Percentiles rank a stretch among this genome's conserved stretches.
These are phyloP conservation scores for Oreochromis niloticus DNA, from an alignment of 2,113 vertebrate species.

Conservation along the genomic window DNA sequence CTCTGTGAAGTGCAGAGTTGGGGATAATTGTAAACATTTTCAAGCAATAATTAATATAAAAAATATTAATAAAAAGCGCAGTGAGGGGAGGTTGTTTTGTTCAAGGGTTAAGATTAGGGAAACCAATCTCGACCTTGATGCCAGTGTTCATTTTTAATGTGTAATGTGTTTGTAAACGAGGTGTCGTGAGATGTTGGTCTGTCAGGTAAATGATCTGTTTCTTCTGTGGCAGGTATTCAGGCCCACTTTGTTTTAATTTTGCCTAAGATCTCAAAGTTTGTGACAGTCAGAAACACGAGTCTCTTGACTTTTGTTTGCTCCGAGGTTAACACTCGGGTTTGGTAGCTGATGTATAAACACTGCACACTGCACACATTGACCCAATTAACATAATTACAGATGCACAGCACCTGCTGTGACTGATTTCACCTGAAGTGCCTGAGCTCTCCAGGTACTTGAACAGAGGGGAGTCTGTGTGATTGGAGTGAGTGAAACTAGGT, in stretches of 20 bases:
- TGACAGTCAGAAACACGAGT: not conserved
- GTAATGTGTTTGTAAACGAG: not conserved
- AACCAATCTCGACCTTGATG: not conserved
- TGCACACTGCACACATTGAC: constrained; percentile 16
- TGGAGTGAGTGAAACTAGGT: constrained; percentile 13
- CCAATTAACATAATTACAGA: constrained; percentile 46
- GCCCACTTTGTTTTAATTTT: not conserved
- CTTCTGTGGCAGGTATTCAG: not conserved
- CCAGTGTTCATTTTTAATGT: not conserved
- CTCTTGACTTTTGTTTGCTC: not conserved
- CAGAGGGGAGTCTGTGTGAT: constrained; percentile 2
- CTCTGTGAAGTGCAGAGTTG: not conserved
- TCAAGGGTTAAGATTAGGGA: not conserved
- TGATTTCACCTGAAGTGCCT: constrained; percentile 15
- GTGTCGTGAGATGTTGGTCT: not conserved
- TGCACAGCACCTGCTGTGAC: not conserved
- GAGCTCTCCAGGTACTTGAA: not conserved
- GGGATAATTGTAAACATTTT: not conserved
- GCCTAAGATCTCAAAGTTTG: not conserved
- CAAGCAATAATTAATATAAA: not conserved
- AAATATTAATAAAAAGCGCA: not conserved
- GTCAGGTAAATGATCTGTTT: not conserved
- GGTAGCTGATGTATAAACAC: not conserved
- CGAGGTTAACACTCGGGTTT: not conserved
- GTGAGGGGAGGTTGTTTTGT: not conserved